Evolutionary conservation across 1,140 invertebrate genomes (phyloP).

Genomic region (Drosophila serrata): DNA sequence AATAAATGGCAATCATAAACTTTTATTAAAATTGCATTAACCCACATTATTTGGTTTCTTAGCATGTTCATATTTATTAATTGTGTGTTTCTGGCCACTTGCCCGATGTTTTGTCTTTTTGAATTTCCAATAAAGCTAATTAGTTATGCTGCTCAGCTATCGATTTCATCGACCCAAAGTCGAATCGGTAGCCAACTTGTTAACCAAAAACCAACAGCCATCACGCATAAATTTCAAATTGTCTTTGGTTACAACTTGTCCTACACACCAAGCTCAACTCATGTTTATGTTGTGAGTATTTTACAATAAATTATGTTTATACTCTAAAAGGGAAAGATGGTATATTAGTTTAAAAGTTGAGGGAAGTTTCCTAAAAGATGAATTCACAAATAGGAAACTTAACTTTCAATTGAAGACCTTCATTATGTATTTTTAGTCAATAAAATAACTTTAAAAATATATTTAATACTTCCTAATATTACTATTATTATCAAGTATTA

Average conservation of each 20-base stretch:
- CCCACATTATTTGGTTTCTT: conserved; percentile 35
- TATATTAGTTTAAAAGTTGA: not conserved
- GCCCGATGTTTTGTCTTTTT: conserved; percentile 21
- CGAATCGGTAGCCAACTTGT: conserved; percentile 49
- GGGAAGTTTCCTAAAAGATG: not conserved
- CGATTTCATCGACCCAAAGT: conserved; percentile 50
- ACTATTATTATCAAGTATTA: too few species aligned
- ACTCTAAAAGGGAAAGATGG: conserved; percentile 18
- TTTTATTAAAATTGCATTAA: conserved; percentile 23
- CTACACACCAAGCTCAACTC: conserved; percentile 34
- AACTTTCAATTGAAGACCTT: not conserved
- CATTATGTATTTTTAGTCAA: not conserved
- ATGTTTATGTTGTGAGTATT: conserved; percentile 30
- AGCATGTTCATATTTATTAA: conserved; percentile 30
- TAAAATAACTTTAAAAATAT: not conserved
- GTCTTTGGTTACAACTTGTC: conserved; percentile 58
- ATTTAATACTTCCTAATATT: not conserved
- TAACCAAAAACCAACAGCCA: conserved; percentile 48
- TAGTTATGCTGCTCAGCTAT: conserved; percentile 58
- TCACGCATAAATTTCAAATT: conserved; percentile 60
- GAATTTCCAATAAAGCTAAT: conserved; percentile 31
- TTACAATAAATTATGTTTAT: conserved; percentile 30
- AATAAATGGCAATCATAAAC: conserved; percentile 8
- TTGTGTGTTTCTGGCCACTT: conserved; percentile 35
- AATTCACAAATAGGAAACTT: not conserved